Conservation (phyloP, 2,113 vertebrate species). For the Lepus europaeus region DNA sequence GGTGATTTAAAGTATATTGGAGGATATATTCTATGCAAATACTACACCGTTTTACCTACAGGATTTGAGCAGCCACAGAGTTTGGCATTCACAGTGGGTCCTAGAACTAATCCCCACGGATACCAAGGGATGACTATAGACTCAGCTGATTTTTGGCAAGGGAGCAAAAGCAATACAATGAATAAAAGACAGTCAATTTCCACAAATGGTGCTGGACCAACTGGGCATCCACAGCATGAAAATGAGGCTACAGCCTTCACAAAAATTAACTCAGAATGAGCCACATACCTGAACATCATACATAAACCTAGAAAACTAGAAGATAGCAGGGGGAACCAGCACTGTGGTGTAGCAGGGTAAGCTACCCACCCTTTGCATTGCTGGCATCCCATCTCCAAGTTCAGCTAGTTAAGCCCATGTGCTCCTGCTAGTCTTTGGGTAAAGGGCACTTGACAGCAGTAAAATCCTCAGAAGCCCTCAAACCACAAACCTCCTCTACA, state of each 20-base stretch:
- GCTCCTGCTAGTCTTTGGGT: not conserved
- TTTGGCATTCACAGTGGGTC: not conserved
- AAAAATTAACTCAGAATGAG: constrained; percentile 34
- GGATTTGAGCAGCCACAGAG: not conserved
- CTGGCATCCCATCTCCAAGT: not conserved
- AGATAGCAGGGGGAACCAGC: no score
- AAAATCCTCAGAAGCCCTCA: constrained; percentile 33
- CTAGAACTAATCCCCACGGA: not conserved
- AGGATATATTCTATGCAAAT: no score
- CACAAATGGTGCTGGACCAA: not conserved
- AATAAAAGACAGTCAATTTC: not conserved
- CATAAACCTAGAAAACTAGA: not conserved
- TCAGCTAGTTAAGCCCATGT: not conserved
- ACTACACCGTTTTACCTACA: no score
- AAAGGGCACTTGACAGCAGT: not conserved
- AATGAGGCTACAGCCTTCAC: not conserved
- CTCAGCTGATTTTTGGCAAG: not conserved
- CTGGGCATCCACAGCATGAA: not conserved
- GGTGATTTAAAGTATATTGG: not conserved
- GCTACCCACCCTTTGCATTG: no score
- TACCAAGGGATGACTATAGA: not conserved
- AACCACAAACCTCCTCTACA: not conserved
- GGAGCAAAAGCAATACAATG: not conserved
- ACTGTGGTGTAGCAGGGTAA: not conserved
- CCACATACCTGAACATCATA: not conserved